A percentile compares a stretch with the other conserved stretches of the same genome.
Evolutionary conservation across 1,140 invertebrate species (phyloP).

Genomic region (Pectinophora gossypiella): DNA sequence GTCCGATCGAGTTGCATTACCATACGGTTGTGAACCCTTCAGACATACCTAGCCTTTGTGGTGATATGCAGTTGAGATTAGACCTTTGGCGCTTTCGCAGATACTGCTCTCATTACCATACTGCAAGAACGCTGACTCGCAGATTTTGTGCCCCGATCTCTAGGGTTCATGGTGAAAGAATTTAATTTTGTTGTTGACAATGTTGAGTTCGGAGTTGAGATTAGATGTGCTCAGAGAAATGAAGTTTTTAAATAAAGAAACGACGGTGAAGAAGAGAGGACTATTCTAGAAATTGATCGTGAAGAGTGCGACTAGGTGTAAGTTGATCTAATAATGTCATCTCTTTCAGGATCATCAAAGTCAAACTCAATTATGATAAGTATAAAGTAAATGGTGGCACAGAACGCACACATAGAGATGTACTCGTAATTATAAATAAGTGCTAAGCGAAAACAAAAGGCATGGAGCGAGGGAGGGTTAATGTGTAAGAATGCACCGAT

Average conservation of each 20-base stretch:
- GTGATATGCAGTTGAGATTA: slow-evolving; percentile 39
- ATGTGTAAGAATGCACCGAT: slow-evolving; percentile 39
- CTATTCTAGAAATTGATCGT: no score
- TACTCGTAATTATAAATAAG: slow-evolving; percentile 20
- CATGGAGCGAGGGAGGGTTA: slow-evolving; percentile 6
- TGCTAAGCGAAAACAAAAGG: slow-evolving; percentile 24
- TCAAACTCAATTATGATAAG: no score
- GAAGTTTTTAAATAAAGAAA: no score
- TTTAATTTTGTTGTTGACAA: no score
- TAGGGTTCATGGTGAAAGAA: no score
- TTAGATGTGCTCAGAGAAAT: no score
- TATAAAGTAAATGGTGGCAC: no score
- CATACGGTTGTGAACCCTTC: slow-evolving; percentile 51
- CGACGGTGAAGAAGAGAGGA: no score
- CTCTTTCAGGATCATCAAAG: no score
- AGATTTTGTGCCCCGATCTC: not conserved
- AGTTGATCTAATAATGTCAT: no score
- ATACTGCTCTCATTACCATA: not conserved
- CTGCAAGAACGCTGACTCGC: not conserved
- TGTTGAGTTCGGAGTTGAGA: no score
- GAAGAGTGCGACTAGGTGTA: no score
- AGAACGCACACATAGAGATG: not conserved
- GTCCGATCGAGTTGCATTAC: slow-evolving; percentile 58
- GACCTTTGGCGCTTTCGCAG: not conserved
- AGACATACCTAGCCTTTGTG: slow-evolving; percentile 21